Base-by-base conservation (phyloP, 2,888 invertebrate species). In the Limnephilus lunatus region DNA sequence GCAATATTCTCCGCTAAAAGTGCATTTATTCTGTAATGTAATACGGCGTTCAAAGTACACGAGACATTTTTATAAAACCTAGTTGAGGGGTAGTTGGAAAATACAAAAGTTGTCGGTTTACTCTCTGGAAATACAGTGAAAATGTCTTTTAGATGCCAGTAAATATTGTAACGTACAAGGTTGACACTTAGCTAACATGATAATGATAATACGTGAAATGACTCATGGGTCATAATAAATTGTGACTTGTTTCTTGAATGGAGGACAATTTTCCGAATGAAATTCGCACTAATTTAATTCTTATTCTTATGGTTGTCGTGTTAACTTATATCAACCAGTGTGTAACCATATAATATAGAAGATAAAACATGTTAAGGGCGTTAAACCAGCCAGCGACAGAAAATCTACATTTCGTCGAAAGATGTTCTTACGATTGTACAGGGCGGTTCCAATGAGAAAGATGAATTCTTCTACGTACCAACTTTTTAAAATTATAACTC, bases 11-110 rank as follows among this genome's bases (percentile, higher is more conserved):
- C 9, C 15, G 11, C 48, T 80, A 25, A 53, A 80, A 88, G 88
- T 88, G 88, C 68, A 88, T 88, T 48, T 88, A 80, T 88, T 88
- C 25, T 88, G 88, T 88, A 88, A 88, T 88, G 53, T 15, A 88
- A 88, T 88, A 53, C n/a, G 15, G 15, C 68, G n/a, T 44, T n/a
- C 30, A 53, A 15, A 32, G 53, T 87, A n/a, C 53, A 48, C 19
- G 53, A 32, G 53, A 87, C 86, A 80, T 31, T 68, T 39, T 39
- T n/a, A 68, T 39, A 35, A 39, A 39, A n/a, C 85, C 35, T 35
- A 19, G 85, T 32, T 44, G 68, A 68, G 85, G 35, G 39, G 39
- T 19, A 85, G 35, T 32, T 31, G 19, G 32, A 30, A 82, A 82
- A 82, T 82, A 32, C 31, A 11, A 82, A 32, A 7, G 1, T 32